Percentiles rank a stretch among this genome's conserved stretches.
Evolutionary conservation across 37 sponge, comb jelly and placozoan genomes (phyloP).

Genomic region (Haliclona indistincta): DNA sequence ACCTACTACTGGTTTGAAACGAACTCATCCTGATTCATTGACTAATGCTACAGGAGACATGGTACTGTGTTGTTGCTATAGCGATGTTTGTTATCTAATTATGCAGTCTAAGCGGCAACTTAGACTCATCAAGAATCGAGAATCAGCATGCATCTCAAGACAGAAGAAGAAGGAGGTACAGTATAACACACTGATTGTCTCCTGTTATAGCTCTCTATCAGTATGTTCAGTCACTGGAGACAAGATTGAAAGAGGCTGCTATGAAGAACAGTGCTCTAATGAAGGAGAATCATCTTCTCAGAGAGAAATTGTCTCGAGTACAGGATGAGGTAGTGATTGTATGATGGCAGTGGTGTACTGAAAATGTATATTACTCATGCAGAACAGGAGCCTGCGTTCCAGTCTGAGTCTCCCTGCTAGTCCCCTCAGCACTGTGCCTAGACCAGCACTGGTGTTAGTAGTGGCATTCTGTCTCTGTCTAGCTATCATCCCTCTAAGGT

Average conservation of each 20-base stretch:
- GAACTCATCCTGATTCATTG: too few relatives aligned
- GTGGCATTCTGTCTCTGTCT: constrained; percentile 14
- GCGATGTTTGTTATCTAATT: too few relatives aligned
- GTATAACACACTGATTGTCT: neutral
- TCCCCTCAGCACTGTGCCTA: constrained; percentile 5
- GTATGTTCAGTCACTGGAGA: constrained; percentile 65
- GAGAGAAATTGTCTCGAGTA: constrained; percentile 27
- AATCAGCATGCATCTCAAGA: constrained; percentile 73
- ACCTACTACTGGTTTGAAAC: too few relatives aligned
- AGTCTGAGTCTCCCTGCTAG: constrained; percentile 18
- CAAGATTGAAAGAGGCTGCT: constrained; percentile 56
- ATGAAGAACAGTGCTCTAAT: constrained; percentile 46
- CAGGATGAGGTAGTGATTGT: constrained; percentile 40
- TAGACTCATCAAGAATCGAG: constrained; percentile 74
- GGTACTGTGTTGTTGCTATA: too few relatives aligned
- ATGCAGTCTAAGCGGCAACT: constrained; percentile 71
- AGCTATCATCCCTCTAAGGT: constrained; percentile 6
- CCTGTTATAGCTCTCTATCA: neutral
- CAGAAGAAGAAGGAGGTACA: constrained; percentile 72
- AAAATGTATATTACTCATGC: constrained; percentile 12
- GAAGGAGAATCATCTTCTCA: constrained; percentile 52
- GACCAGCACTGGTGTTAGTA: constrained; percentile 29
- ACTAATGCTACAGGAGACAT: too few relatives aligned
- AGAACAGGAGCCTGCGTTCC: constrained; percentile 6
- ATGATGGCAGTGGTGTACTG: neutral